Evolutionary conservation across 2,797 vertebrate genomes (phyloP).

Genomic region (Mus spretus): DNA sequence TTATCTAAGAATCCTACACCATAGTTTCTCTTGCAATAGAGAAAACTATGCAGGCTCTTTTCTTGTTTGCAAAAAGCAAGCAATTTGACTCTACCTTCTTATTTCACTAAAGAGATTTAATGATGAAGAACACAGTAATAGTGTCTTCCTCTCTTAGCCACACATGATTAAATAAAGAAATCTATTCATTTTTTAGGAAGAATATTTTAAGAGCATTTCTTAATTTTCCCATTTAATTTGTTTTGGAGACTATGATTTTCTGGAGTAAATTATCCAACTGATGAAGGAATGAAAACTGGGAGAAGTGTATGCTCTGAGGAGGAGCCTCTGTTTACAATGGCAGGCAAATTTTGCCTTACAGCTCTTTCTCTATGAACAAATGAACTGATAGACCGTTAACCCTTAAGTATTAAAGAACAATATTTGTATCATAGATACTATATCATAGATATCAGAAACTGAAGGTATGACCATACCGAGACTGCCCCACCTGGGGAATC

Average conservation of each 20-base stretch:
- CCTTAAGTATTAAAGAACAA: background rate
- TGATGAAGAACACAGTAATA: constrained; percentile 21
- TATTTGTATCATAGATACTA: no score
- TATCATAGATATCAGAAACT: no score
- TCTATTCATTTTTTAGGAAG: constrained; percentile 8
- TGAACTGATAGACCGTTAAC: background rate
- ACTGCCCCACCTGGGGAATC: no score
- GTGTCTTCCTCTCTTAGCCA: background rate
- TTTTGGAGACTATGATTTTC: constrained; percentile 36
- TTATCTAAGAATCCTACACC: constrained; percentile 29
- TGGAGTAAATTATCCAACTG: background rate
- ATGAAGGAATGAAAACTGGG: constrained; percentile 25
- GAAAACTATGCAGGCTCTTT: background rate
- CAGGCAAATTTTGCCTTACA: background rate
- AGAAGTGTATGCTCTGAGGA: background rate
- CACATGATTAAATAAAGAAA: constrained; percentile 2
- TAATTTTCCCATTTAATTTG: constrained; percentile 33
- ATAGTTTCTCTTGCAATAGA: constrained; percentile 35
- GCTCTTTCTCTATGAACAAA: background rate
- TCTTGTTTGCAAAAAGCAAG: background rate
- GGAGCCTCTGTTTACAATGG: background rate
- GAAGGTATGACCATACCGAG: no score
- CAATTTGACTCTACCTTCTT: background rate
- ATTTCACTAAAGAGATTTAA: background rate
- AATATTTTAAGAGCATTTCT: constrained; percentile 2